Conservation (phyloP, 1,140 invertebrate genomes). For the Belonocnema kinseyi region DNA sequence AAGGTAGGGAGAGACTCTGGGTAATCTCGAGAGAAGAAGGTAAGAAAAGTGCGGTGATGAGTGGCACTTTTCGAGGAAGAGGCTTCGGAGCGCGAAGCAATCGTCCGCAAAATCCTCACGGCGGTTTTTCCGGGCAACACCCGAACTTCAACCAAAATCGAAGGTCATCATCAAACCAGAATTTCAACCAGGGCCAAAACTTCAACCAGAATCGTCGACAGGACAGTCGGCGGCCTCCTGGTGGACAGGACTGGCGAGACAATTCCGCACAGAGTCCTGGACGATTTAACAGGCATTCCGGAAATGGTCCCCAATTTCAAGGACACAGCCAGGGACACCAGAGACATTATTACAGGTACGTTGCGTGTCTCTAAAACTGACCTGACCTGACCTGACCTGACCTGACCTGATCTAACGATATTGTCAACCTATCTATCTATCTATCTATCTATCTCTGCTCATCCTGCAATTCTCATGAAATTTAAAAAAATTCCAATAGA, state of each 20-base stretch:
- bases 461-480: no score
- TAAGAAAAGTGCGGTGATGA: conserved; percentile 60
- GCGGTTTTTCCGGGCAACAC: conserved; percentile 32
- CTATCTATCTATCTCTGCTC: no score
- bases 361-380: no score
- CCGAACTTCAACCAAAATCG: conserved; percentile 41
- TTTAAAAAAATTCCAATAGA: no score
- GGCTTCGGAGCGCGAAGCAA: conserved; percentile 54
- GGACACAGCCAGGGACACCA: conserved; percentile 3
- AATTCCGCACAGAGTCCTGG: neutral
- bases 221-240: conserved; percentile 23
- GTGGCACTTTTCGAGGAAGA: conserved; percentile 56
- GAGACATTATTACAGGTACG: neutral
- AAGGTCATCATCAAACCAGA: conserved; percentile 28
- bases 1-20: neutral
- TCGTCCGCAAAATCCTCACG: conserved; percentile 44
- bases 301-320: conserved; percentile 23
- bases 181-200: conserved; percentile 39
- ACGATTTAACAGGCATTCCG: conserved; percentile 16
- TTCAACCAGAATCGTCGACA: conserved; percentile 36
- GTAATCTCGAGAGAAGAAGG: neutral
- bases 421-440: no score
- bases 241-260: conserved; percentile 35
- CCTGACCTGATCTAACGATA: no score
- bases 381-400: no score